A percentile compares a stretch with the other conserved stretches of the same genome.
phyloP scores from a whole-genome alignment of 2,113 vertebrate species.

The Vulpes lagopus region DNA sequence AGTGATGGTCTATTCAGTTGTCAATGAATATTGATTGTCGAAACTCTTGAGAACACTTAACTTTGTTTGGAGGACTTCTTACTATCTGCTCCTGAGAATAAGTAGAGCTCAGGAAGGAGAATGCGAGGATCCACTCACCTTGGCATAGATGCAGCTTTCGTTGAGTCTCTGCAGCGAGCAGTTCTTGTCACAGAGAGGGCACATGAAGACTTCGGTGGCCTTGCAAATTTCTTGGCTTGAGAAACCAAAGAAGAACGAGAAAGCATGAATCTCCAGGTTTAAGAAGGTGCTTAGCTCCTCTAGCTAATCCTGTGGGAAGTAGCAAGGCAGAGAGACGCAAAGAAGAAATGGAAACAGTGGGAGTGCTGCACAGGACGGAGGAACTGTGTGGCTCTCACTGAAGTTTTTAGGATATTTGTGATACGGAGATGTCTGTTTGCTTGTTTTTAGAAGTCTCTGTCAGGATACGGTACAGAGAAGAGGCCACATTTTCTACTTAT shows the following conservation, averaged over 20 bases:
- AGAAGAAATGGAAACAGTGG: not conserved
- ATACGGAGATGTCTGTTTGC: not conserved
- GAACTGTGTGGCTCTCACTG: not conserved
- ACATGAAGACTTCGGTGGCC: slow-evolving; percentile 96
- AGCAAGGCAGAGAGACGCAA: not conserved
- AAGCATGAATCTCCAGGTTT: not conserved
- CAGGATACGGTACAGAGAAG: not conserved
- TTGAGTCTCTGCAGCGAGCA: slow-evolving; percentile 95
- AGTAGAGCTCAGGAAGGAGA: not conserved
- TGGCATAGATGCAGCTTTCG: slow-evolving; percentile 97
- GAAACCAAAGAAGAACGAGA: slow-evolving; percentile 62
- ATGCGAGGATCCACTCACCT: slow-evolving; percentile 87
- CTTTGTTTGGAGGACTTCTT: not conserved
- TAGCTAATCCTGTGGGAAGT: not conserved
- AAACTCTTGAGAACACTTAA: not conserved
- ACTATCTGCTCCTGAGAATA: not conserved
- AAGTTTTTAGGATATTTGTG: not conserved
- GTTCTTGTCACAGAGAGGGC: slow-evolving; percentile 96
- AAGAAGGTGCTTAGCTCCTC: not conserved
- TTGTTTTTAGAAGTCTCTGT: not conserved
- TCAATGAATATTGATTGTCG: not conserved
- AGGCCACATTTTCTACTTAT: not conserved
- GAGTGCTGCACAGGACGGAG: not conserved
- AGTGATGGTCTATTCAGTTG: not conserved
- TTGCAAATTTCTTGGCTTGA: slow-evolving; percentile 98